Percentiles rank a stretch among this genome's conserved stretches.
These are phyloP conservation scores for Micrasema minimum DNA, from an alignment of 1,140 invertebrate species.

Conservation along the genomic window DNA sequence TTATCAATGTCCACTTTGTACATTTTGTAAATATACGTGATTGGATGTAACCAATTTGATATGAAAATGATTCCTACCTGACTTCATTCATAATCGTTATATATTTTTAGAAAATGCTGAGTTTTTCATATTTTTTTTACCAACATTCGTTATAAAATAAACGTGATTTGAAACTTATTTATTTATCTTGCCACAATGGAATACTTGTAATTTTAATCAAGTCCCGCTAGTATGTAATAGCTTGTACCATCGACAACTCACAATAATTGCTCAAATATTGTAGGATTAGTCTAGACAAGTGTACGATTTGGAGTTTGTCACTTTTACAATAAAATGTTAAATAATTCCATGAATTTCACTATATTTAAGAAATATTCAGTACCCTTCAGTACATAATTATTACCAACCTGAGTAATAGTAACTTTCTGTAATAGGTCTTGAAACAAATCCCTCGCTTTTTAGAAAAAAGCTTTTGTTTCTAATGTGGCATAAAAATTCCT, in stretches of 20 bases:
- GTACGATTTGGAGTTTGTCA: neutral
- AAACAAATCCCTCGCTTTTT: conserved; percentile 2
- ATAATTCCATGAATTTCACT: too few species aligned
- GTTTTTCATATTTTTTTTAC: neutral
- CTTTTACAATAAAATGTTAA: too few species aligned
- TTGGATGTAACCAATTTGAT: neutral
- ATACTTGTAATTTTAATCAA: conserved; percentile 4
- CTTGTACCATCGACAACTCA: neutral
- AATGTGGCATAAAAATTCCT: conserved; percentile 45
- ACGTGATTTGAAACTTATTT: conserved; percentile 30
- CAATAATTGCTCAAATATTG: conserved; percentile 47
- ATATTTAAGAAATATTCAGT: too few species aligned
- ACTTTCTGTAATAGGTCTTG: too few species aligned
- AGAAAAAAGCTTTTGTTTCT: conserved; percentile 33
- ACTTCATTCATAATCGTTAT: conserved; percentile 37
- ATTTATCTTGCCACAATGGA: conserved; percentile 36
- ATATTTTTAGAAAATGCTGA: conserved; percentile 26
- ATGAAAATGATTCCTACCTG: conserved; percentile 15
- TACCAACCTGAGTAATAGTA: too few species aligned
- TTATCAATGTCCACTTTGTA: conserved; percentile 3
- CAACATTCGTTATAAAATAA: conserved; percentile 8
- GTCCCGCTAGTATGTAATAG: neutral
- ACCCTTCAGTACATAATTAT: too few species aligned
- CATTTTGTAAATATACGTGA: conserved; percentile 32
- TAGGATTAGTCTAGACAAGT: conserved; percentile 43